Conservation (phyloP, 2,888 invertebrate species). For the Nasonia oneida region DNA sequence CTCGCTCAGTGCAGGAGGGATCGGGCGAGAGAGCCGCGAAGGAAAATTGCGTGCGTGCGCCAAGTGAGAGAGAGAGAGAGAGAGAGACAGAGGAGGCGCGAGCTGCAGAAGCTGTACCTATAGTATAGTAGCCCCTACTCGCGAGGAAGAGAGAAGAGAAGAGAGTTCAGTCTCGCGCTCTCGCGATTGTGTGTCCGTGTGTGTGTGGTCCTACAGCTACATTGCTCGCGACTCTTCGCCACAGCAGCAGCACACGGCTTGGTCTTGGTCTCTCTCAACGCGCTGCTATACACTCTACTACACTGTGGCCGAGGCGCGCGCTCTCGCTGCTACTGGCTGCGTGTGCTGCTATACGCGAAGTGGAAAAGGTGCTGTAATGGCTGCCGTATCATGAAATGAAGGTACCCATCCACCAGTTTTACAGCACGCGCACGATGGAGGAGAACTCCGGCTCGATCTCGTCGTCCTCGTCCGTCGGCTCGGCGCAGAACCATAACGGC, state of each 20-base stretch:
- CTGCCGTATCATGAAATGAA: conserved; percentile 80
- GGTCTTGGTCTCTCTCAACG: conserved; percentile 2
- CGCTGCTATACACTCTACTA: neutral
- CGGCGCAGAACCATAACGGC: conserved; percentile 79
- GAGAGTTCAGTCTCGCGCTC: neutral
- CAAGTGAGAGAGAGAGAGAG: neutral
- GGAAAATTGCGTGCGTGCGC: neutral
- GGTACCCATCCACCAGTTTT: conserved; percentile 76
- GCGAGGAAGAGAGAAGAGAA: too few species aligned
- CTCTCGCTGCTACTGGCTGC: conserved; percentile 14
- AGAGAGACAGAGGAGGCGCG: neutral
- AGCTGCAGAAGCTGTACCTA: neutral
- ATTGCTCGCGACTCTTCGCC: neutral
- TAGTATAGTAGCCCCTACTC: neutral
- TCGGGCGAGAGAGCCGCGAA: neutral
- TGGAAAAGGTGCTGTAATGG: conserved; percentile 77
- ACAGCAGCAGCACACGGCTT: neutral
- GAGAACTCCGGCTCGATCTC: conserved; percentile 71
- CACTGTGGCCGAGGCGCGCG: neutral
- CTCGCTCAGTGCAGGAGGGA: neutral
- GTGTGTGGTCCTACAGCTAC: neutral
- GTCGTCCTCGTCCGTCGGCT: conserved; percentile 79
- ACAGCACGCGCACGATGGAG: conserved; percentile 76
- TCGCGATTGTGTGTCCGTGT: neutral
- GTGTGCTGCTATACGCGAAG: conserved; percentile 51